Conservation (phyloP, 2,797 vertebrate species). For the Denticeps clupeoides region DNA sequence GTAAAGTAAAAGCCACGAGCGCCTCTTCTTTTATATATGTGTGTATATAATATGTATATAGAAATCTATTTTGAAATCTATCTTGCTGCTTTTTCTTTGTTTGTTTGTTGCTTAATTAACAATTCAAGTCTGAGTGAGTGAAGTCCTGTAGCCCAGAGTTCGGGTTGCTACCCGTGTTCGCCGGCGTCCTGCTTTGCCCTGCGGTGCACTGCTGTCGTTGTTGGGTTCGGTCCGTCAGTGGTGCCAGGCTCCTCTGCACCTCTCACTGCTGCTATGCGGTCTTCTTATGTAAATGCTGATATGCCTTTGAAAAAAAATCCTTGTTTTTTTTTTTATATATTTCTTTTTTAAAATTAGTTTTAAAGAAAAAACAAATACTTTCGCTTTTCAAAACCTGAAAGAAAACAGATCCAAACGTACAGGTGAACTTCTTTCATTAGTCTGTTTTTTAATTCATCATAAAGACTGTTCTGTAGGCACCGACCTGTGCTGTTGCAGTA, state of each 20-base stretch:
- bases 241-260: slow-evolving; percentile 29
- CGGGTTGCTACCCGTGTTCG: slow-evolving; percentile 40
- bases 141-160: slow-evolving; percentile 60
- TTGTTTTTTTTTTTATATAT: slow-evolving; percentile 42
- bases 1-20: slow-evolving; percentile 67
- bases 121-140: slow-evolving; percentile 69
- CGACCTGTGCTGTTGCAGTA: slow-evolving; percentile 66
- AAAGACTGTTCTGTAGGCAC: too few relatives aligned
- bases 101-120: slow-evolving; percentile 71
- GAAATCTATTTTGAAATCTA: slow-evolving; percentile 67
- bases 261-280: slow-evolving; percentile 37
- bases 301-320: slow-evolving; percentile 65
- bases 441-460: too few relatives aligned
- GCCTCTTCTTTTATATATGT: slow-evolving; percentile 64
- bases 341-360: slow-evolving; percentile 49
- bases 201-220: slow-evolving; percentile 47
- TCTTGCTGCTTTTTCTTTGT: slow-evolving; percentile 67
- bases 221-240: slow-evolving; percentile 43
- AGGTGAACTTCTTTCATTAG: too few relatives aligned
- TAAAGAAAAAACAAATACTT: slow-evolving; percentile 62
- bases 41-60: slow-evolving; percentile 77
- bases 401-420: slow-evolving; percentile 10
- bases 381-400: slow-evolving; percentile 63
- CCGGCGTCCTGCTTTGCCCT: slow-evolving; percentile 37
- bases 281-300: slow-evolving; percentile 68